Conservation (phyloP, 2,797 vertebrate genomes). For the Caiman crocodilus region DNA sequence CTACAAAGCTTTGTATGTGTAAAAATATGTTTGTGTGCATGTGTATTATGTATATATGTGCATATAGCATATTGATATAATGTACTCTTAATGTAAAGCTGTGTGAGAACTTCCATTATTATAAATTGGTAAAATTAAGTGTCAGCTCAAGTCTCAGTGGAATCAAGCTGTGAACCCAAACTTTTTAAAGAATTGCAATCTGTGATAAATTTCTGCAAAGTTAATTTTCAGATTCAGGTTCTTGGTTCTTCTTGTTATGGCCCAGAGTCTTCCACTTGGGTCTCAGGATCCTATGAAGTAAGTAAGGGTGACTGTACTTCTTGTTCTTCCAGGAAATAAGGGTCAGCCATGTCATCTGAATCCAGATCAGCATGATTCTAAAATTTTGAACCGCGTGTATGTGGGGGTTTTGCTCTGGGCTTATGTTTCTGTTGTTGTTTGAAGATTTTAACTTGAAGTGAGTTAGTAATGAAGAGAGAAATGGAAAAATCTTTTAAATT, state of each 20-base stretch:
- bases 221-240: neutral
- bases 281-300: neutral
- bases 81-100: neutral
- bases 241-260: neutral
- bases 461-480: neutral
- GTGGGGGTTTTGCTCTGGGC: neutral
- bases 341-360: neutral
- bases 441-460: neutral
- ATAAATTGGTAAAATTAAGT: neutral
- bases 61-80: too few species aligned
- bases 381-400: neutral
- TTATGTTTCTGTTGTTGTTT: neutral
- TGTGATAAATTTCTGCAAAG: neutral
- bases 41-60: too few species aligned
- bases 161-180: neutral
- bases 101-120: neutral
- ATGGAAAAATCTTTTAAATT: neutral
- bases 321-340: neutral
- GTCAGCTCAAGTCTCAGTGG: neutral
- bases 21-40: too few species aligned
- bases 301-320: fast-evolving
- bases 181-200: neutral
- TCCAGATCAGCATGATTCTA: neutral
- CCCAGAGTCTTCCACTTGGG: neutral
- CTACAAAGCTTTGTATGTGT: too few species aligned